Conservation (phyloP, 2,888 invertebrate genomes). For the Mechanitis messenoides region DNA sequence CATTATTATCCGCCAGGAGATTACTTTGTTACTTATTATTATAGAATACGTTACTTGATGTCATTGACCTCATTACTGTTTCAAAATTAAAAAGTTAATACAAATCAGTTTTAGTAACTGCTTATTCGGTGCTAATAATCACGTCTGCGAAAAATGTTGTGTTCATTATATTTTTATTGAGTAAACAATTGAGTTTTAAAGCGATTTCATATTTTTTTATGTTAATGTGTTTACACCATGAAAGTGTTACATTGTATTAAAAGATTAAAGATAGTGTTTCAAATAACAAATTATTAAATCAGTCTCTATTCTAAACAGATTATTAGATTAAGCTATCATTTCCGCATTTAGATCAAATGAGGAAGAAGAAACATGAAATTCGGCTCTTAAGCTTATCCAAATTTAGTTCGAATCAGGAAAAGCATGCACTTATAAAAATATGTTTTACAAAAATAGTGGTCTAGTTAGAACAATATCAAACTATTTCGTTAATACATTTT, state of each 20-base stretch:
- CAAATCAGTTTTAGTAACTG: neutral
- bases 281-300: no score
- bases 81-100: slow-evolving; percentile 50
- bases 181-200: slow-evolving; percentile 4
- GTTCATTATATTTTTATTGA: neutral
- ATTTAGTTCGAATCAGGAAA: no score
- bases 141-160: neutral
- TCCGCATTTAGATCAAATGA: no score
- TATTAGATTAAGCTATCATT: no score
- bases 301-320: no score
- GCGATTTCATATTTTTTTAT: neutral
- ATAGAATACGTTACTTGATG: slow-evolving; percentile 16
- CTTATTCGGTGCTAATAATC: neutral
- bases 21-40: neutral
- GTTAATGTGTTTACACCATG: neutral
- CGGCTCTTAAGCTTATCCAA: no score
- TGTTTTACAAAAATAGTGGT: no score
- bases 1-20: slow-evolving; percentile 10
- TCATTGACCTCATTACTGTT: slow-evolving; percentile 42
- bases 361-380: no score
- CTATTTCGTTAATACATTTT: no score
- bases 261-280: neutral
- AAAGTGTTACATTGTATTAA: neutral
- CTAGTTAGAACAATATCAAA: no score
- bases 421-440: no score